Percentiles rank a stretch among this genome's conserved stretches.
Conservation (phyloP, 2,113 vertebrate species). For the Eira barbara region DNA sequence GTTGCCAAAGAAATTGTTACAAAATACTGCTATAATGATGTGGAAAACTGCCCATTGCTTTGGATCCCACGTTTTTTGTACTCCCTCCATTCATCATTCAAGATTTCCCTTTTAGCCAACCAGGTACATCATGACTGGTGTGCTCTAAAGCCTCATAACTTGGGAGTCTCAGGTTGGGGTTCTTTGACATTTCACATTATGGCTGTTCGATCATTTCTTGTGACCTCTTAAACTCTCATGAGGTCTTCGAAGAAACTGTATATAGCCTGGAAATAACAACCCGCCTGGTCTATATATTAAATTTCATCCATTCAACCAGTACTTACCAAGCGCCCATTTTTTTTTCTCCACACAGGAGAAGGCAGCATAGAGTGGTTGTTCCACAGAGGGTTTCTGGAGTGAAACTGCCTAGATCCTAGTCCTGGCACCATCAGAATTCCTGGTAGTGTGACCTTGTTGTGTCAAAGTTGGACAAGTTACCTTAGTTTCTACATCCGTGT, state of each 20-base stretch:
- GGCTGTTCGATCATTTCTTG: neutral
- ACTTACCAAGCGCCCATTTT: neutral
- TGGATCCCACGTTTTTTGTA: conserved; percentile 22
- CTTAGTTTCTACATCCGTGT: neutral
- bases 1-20: conserved; percentile 73
- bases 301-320: neutral
- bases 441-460: neutral
- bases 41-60: conserved; percentile 67
- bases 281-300: neutral
- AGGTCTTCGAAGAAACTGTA: neutral
- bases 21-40: conserved; percentile 69
- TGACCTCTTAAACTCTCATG: neutral
- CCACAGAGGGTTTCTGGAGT: neutral
- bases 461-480: neutral
- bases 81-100: conserved; percentile 27
- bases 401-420: neutral
- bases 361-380: neutral
- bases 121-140: neutral
- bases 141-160: neutral
- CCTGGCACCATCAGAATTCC: neutral
- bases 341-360: neutral
- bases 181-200: neutral
- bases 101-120: neutral
- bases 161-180: neutral
- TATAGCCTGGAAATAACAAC: neutral